Conservation (phyloP, 2,113 vertebrate genomes). For the Tonatia bakeri region DNA sequence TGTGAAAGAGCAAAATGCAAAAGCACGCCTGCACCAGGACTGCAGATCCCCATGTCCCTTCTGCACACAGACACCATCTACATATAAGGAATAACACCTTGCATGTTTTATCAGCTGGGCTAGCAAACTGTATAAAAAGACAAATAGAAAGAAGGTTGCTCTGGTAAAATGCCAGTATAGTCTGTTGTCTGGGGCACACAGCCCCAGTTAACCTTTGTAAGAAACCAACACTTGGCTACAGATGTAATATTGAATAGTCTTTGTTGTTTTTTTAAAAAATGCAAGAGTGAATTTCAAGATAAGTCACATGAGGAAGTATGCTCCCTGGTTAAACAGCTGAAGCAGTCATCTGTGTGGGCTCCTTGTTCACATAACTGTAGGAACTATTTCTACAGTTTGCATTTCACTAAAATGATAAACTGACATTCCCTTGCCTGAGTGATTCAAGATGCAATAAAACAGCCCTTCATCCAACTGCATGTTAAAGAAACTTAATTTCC, state of each 20-base stretch:
- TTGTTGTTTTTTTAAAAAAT: slow-evolving; percentile 1
- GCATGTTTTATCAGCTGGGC: neutral
- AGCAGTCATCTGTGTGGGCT: slow-evolving; percentile 31
- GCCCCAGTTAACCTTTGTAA: neutral
- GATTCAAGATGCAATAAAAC: slow-evolving; percentile 15
- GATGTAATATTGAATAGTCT: neutral
- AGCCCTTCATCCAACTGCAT: slow-evolving; percentile 39
- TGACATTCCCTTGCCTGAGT: slow-evolving; percentile 40
- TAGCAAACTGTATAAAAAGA: neutral
- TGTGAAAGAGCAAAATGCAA: neutral
- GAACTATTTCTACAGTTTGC: slow-evolving; percentile 42
- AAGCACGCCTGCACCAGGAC: neutral
- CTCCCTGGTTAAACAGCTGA: neutral
- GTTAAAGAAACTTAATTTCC: slow-evolving; percentile 43
- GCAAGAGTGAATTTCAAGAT: slow-evolving; percentile 3
- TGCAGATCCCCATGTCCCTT: neutral
- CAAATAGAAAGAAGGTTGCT: neutral
- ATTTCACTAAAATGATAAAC: slow-evolving; percentile 59
- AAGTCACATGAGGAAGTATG: neutral
- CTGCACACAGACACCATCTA: neutral
- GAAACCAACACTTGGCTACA: neutral
- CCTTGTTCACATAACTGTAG: slow-evolving; percentile 41
- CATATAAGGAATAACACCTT: neutral
- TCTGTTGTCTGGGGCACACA: neutral
- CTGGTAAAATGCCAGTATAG: neutral